Percentiles rank a stretch among this genome's conserved stretches.
These are phyloP conservation scores for Imbricaverruca yamaguchii DNA, from an alignment of 2,888 invertebrate species.

Conservation along the genomic window DNA sequence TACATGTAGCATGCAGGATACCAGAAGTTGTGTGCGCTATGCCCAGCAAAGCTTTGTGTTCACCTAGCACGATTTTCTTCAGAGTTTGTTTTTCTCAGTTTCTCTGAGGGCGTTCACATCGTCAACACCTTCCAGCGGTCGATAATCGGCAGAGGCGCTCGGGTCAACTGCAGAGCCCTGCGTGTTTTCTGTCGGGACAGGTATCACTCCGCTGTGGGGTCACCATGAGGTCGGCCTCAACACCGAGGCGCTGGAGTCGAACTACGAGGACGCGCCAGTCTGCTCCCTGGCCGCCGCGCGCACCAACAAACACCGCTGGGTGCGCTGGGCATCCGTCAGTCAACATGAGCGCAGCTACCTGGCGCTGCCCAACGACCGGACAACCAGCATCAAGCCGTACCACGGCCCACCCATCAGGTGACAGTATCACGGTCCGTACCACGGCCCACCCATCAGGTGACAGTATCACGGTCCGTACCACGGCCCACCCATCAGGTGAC, in stretches of 20 bases:
- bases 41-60: too few species aligned
- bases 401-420: neutral
- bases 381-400: neutral
- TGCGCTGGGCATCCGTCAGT: neutral
- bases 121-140: too few species aligned
- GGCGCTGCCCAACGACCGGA: conserved; percentile 9
- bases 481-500: neutral
- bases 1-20: too few species aligned
- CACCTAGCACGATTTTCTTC: too few species aligned
- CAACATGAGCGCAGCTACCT: neutral
- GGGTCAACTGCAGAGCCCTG: too few species aligned
- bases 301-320: neutral
- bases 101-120: too few species aligned
- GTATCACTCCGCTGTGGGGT: conserved; percentile 10
- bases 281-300: neutral
- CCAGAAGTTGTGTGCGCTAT: too few species aligned
- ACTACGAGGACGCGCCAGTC: neutral
- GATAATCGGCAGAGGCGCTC: too few species aligned
- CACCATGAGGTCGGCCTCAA: conserved; percentile 3
- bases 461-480: neutral
- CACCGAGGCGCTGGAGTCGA: neutral
- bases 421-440: neutral
- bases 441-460: neutral
- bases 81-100: too few species aligned
- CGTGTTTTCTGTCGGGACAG: neutral